Percentiles rank a stretch among this genome's conserved stretches.
Conservation (phyloP, 2,113 vertebrate species). For the Ammodytes marinus region DNA sequence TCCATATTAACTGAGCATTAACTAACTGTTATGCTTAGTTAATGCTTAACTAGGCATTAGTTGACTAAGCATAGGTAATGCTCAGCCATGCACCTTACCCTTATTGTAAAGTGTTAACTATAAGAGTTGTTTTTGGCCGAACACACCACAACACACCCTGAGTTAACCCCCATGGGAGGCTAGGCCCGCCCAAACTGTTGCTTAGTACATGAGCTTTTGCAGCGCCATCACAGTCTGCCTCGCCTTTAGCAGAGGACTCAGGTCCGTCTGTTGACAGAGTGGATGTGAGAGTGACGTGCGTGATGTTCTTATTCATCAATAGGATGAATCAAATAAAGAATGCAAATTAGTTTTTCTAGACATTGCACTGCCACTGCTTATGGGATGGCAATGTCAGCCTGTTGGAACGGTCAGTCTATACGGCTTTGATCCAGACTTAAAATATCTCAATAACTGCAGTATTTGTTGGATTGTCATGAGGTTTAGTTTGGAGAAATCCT, state of each 20-base stretch:
- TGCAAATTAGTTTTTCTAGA: slow-evolving; percentile 9
- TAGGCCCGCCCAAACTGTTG: background rate
- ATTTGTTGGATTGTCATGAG: background rate
- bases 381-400: background rate
- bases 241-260: background rate
- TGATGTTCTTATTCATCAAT: slow-evolving; percentile 53
- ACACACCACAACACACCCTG: background rate
- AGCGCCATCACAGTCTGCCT: background rate
- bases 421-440: background rate
- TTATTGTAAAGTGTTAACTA: background rate
- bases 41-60: too few species aligned
- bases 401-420: background rate
- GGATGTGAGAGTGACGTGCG: slow-evolving; percentile 15
- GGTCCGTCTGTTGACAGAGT: slow-evolving; percentile 24
- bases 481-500: background rate
- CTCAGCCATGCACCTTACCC: too few species aligned
- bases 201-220: background rate
- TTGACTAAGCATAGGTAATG: too few species aligned
- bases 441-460: background rate
- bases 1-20: too few species aligned
- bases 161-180: background rate
- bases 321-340: background rate
- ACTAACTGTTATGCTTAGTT: too few species aligned
- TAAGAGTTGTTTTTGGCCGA: slow-evolving; percentile 3
- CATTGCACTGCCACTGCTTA: background rate